Evolutionary conservation across 2,113 vertebrate species (phyloP), one percentile per base, ranked within the genome.

Genomic region (Atherinomorus stipes): DNA sequence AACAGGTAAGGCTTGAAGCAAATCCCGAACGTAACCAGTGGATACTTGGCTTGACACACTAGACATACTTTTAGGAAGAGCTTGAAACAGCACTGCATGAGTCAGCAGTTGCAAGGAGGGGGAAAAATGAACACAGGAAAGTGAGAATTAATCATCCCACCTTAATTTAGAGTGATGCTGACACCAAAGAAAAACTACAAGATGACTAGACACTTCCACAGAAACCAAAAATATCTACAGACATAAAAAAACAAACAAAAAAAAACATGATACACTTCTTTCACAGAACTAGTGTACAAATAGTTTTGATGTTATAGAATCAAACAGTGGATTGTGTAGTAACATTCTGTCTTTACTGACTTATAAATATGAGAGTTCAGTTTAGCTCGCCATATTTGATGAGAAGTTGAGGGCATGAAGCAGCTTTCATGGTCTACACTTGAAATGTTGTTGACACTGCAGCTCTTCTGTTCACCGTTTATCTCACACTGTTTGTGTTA

Each of bases 31-130:
- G 13, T 42, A 16, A 47, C 8, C 26, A 51, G 49, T 11, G 57
- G 19, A 44, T 10, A n/a, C 47, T 12, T 58, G 11, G 38, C 25
- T 51, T 11, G 31, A n/a, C n/a, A n/a, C n/a, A n/a, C n/a, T 31
- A 56, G 44, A 26, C 18, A 22, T 7, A 28, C 21, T 76, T 66
- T 31, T 58, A 68, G 52, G 45, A 59, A 5, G 11, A 66, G 47
- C 58, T 70, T 52, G 37, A 71, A 83, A 72, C 40, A 59, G 23
- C 44, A 53, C 18, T 2, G 18, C 50, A 51, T 73, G 87, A 83
- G 82, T 89, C 83, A 89, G 80, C 78, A 68, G 52, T 9, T 57
- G 49, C 16, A 31, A 63, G 47, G 75, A 78, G 34, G 12, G 19
- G 59, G 76, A 31, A 67, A 54, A 75, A 72, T 18, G 52, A 25